Base-by-base conservation (phyloP, 2,113 vertebrate species). In the Heteronetta atricapilla region DNA sequence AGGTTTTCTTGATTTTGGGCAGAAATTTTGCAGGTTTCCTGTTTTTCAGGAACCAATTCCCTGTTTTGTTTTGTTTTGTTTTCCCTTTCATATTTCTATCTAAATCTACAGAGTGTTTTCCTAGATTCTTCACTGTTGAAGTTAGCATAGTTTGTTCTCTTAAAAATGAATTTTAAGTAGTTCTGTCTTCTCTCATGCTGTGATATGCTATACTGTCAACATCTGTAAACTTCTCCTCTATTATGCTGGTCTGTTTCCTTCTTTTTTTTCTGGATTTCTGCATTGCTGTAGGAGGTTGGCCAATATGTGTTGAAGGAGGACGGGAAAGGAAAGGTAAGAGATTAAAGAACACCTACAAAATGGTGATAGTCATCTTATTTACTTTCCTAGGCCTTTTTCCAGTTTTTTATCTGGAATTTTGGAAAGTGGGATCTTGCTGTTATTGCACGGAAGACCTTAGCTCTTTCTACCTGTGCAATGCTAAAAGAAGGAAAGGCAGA, bases 241-340 rank as follows among this genome's bases (percentile, higher is more conserved):
- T 97, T 98, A 94, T 81, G 93, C 97, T 97, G 96, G 93, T 97
- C 97, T 97, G 89, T 98, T 98, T 97, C 97, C 97, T 98, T 98
- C 96, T 98, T 95, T 97, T 48, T 98, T 96, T 97, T 97, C 97
- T 98, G 97, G 91, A 97, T 97, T 96, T 98, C 97, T 97, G 82
- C 97, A 97, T 97, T 98, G 96, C 97, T 97, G 88, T 98, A 98
- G 97, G 96, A 98, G 82, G 83, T 97, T 98, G 97, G 85, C 97
- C 98, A 97, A 20, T 98, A 92, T 98, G 97, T 97, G 95, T 97
- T 98, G 97, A 97, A 98, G 97, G 97, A 98, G 97, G 97, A 93
- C 96, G 31, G 86, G 97, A 98, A 88, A 98, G 97, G 97, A 98
- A 97, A 98, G 97, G 98, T 98, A 98, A 98, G 98, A 98, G 86